Percentiles rank a stretch among this genome's conserved stretches.
Conservation (phyloP, 2,113 vertebrate genomes). For the Campylomormyrus numenius region DNA sequence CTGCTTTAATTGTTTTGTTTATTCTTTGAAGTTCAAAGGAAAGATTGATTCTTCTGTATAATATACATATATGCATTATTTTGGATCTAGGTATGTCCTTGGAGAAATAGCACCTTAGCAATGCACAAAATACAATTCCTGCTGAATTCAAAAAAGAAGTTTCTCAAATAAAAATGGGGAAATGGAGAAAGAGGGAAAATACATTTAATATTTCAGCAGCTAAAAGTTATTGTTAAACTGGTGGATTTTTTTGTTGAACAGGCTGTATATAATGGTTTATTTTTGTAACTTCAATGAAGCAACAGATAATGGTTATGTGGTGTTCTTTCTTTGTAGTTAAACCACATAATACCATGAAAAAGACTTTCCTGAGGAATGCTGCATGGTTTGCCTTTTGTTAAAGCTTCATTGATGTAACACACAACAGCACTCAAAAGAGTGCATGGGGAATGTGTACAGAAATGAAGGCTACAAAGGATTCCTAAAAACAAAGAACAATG, state of each 20-base stretch:
- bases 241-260: not conserved
- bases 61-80: conserved; percentile 53
- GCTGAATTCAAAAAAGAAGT: conserved; percentile 46
- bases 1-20: conserved; percentile 60
- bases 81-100: conserved; percentile 56
- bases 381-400: conserved; percentile 1
- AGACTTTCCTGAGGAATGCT: not conserved
- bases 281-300: not conserved
- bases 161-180: conserved; percentile 38
- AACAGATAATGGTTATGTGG: not conserved
- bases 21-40: conserved; percentile 70
- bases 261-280: not conserved
- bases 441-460: not conserved
- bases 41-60: conserved; percentile 55
- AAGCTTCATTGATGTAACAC: not conserved
- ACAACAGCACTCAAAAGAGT: not conserved
- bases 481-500: not conserved
- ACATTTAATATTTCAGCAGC: conserved; percentile 45
- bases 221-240: conserved; percentile 9
- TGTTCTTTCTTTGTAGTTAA: not conserved
- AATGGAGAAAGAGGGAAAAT: conserved; percentile 43
- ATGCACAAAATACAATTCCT: conserved; percentile 25
- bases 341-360: not conserved
- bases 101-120: conserved; percentile 51
- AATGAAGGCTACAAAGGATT: not conserved